Base-by-base conservation (phyloP, 2,797 vertebrate species). In the Hemibagrus guttatus region DNA sequence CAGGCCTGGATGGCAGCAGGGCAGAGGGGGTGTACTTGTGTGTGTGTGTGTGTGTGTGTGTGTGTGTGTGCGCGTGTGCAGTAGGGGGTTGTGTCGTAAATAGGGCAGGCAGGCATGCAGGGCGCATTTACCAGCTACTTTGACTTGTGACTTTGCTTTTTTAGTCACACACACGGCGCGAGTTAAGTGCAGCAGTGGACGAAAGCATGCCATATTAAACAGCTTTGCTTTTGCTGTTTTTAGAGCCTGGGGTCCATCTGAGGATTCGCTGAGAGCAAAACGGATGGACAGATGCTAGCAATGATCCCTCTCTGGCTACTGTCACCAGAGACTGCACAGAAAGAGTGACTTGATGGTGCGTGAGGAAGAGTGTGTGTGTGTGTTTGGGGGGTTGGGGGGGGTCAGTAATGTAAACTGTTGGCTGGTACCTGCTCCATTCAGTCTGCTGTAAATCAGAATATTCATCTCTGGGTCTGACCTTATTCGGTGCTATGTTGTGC, bases 201-300 rank as follows among this genome's bases (percentile, higher is more conserved):
- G 84, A 92, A 89, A 89, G 88, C 90, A 68, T 89, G 90, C 91
- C 89, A 92, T 91, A 92, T 92, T 94, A 93, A 93, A 93, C 91
- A 92, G 92, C 92, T 94, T 94, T 92, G 90, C 58, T 87, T 87
- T 74, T 74, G 79, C 89, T 87, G 71, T 76, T 87, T 90, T 87
- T 87, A 88, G 89, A 86, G 82, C 58, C 64, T 28, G 26, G 52
- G 35, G 69, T 87, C 91, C 85, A 84, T 90, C 88, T 89, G 83
- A 89, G 89, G 88, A 87, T 87, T 90, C 87, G 89, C 92, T 93
- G 91, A 92, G 91, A 92, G 91, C 52, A 87, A 90, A 88, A 90
- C 35, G 81, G 90, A 93, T 89, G 90, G 93, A 94, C 94, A 95
- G 94, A 95, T 95, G 94, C 94, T 93, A 92, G 91, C 91, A 91